Conservation (phyloP, 1,140 invertebrate genomes). For the Zaprionus ghesquierei region DNA sequence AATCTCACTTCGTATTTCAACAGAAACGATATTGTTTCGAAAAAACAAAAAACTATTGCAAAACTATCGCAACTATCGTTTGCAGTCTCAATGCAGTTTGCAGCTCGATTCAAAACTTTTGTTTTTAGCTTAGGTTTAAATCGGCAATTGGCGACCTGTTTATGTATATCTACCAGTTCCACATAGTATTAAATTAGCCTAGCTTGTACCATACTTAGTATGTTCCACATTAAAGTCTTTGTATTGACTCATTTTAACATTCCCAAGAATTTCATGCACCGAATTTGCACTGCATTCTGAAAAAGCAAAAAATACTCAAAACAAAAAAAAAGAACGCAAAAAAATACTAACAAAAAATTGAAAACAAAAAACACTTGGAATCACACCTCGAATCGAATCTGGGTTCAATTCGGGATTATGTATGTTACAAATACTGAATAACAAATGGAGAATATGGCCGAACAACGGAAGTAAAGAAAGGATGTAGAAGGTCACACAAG, state of each 20-base stretch:
- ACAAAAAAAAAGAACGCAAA: not conserved
- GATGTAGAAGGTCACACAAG: not conserved
- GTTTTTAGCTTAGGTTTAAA: not conserved
- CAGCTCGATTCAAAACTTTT: not conserved
- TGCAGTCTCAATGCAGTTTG: not conserved
- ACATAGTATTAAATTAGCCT: constrained; percentile 4
- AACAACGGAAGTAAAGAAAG: constrained; percentile 22
- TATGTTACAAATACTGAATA: not conserved
- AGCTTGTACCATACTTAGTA: constrained; percentile 5
- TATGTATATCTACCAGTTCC: constrained; percentile 31
- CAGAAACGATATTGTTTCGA: not conserved
- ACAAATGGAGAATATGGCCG: constrained; percentile 12
- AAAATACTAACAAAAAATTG: not conserved
- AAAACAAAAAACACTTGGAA: not conserved
- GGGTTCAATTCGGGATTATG: not conserved
- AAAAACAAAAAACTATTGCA: not conserved
- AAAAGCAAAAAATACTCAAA: not conserved
- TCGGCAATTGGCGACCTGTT: constrained; percentile 14
- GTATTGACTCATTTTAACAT: constrained; percentile 16
- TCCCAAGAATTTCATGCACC: constrained; percentile 4
- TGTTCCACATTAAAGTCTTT: not conserved
- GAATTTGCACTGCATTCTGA: constrained; percentile 20
- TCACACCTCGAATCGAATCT: not conserved
- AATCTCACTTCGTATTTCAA: not conserved
- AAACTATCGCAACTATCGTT: not conserved